These are phyloP conservation scores for Cavia porcellus DNA, from an alignment of 2,113 vertebrate genomes.

Conservation along the genomic window DNA sequence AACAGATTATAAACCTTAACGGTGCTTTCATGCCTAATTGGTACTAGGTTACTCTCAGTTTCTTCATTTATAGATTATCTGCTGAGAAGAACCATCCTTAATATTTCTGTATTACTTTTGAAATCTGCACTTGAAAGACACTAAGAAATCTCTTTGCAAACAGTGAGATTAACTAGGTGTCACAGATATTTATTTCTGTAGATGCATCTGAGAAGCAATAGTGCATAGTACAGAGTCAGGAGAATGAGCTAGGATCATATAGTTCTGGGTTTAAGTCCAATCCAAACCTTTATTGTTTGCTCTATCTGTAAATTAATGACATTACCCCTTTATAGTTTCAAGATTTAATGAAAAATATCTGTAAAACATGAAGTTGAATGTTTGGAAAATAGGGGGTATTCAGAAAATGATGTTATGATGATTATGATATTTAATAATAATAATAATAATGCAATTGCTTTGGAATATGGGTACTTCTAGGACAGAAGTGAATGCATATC, in stretches of 20 bases:
- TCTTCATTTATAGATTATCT: background rate
- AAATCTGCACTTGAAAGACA: slow-evolving; percentile 31
- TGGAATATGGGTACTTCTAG: background rate
- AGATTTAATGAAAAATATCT: background rate
- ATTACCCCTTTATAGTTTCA: background rate
- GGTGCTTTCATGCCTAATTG: slow-evolving; percentile 30
- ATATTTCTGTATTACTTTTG: slow-evolving; percentile 27
- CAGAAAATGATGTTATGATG: slow-evolving; percentile 9
- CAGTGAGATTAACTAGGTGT: background rate
- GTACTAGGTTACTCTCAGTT: background rate
- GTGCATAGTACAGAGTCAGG: background rate
- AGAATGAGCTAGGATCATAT: background rate
- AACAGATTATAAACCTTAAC: background rate
- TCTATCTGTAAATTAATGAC: background rate
- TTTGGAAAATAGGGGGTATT: slow-evolving; percentile 13
- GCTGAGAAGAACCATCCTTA: background rate
- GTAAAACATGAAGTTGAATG: background rate
- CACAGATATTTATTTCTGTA: slow-evolving; percentile 31
- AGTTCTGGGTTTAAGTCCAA: slow-evolving; percentile 23
- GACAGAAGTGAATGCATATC: background rate
- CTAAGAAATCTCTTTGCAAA: slow-evolving; percentile 37
- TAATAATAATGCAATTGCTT: slow-evolving; percentile 13
- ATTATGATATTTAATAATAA: background rate
- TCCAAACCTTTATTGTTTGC: background rate
- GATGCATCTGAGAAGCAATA: background rate